phyloP scores from a whole-genome alignment of 1,140 invertebrate species.

The Nixonia krombeini region DNA sequence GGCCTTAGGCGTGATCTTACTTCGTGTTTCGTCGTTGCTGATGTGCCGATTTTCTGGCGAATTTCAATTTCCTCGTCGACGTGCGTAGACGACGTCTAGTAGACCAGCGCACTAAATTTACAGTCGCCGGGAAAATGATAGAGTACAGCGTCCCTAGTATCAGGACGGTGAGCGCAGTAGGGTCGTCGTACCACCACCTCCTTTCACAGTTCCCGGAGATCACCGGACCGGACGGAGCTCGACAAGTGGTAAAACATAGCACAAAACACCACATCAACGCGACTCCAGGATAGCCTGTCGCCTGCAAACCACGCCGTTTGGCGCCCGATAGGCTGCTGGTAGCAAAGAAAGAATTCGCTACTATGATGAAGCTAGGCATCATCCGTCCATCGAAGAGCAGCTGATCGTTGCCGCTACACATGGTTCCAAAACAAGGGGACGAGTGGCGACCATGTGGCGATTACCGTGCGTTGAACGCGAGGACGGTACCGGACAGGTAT shows the following conservation, averaged over 20 bases:
- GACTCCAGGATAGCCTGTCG: background rate
- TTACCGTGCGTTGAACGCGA: slow-evolving; percentile 41
- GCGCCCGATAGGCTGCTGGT: background rate
- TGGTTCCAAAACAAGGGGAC: slow-evolving; percentile 44
- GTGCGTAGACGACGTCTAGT: no score
- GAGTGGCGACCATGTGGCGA: slow-evolving; percentile 47
- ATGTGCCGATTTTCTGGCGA: no score
- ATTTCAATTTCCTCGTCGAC: no score
- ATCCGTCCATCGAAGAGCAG: slow-evolving; percentile 9
- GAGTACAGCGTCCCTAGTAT: no score
- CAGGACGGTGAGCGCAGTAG: no score
- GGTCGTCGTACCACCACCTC: no score
- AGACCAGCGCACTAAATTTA: no score
- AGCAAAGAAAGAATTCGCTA: slow-evolving; percentile 11
- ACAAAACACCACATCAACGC: background rate
- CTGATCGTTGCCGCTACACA: slow-evolving; percentile 19
- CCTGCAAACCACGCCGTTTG: no score
- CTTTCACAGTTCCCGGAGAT: background rate
- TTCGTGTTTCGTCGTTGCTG: no score
- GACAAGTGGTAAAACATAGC: no score
- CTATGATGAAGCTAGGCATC: slow-evolving; percentile 6
- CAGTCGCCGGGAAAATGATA: no score
- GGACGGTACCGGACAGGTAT: slow-evolving; percentile 60
- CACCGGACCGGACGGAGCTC: background rate
- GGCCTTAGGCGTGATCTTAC: no score